Base-by-base conservation (phyloP, 2,113 vertebrate species). In the Vulpes vulpes region DNA sequence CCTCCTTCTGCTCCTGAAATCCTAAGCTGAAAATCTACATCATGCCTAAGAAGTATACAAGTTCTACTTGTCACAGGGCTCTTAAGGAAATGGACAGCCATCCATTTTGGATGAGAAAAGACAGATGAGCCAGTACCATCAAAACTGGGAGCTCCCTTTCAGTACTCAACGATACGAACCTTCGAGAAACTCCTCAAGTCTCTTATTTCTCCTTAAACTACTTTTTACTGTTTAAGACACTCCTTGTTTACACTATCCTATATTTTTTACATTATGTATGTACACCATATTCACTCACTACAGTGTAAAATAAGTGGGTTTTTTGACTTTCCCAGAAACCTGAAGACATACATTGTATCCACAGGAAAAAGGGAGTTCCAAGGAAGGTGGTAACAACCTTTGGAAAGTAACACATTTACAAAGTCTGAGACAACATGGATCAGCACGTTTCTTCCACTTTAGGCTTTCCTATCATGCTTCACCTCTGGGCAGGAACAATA, bases 161-260 rank as follows among this genome's bases (percentile, higher is more conserved):
- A 35, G 35, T 12, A 22, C 11, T 49, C n/a, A 53, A 4, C 0
- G 11, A 32, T 35, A 20, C 11, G 14, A 32, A 32, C 25, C 11
- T 89, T 27, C 32, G 20, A 30, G 35, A 81, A 94, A 16, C 35
- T 38, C 22, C 3, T 1, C 6, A 32, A 32, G 43, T 53, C 25
- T 38, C 88, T n/a, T 80, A 51, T 30, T 85, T 84, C 73, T 81
- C 87, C 43, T 64, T 84, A 93, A 89, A 94, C 8, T 57, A 73
- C 25, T 71, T 80, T 38, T 76, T 27, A 64, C 32, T 93, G 22
- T 87, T 80, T 69, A 94, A 81, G 73, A 65, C 89, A 35, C 12
- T 25, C 57, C 85, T 38, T 89, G 38, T 51, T 69, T 88, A 30
- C 27, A 59, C n/a, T 51, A 12, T 79, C 79, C 55, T 85, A 59